phyloP scores from a whole-genome alignment of 2,888 invertebrate species.

The Agelastica alni region DNA sequence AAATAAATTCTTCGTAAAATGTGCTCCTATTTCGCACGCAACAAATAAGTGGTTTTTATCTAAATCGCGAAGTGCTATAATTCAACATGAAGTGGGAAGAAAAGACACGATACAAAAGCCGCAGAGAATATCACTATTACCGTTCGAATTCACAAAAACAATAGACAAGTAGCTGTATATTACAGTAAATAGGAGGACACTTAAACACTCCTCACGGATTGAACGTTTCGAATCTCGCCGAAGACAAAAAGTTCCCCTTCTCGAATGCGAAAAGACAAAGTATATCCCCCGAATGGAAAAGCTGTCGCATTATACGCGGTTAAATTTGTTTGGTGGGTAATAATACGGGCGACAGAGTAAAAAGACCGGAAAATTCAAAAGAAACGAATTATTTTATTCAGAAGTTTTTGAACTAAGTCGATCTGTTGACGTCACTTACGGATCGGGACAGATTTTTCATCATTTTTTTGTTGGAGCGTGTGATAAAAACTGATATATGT shows the following conservation, averaged over 20 bases:
- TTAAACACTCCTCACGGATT: conserved; percentile 27
- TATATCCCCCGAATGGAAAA: conserved; percentile 25
- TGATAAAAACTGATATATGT: conserved; percentile 1
- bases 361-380: conserved; percentile 15
- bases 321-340: conserved; percentile 28
- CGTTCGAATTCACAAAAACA: conserved; percentile 33
- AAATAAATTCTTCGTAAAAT: no score
- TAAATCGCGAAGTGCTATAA: conserved; percentile 23
- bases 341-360: conserved; percentile 20
- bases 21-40: conserved; percentile 3
- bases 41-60: conserved; percentile 24
- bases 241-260: conserved; percentile 25
- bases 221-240: conserved; percentile 22
- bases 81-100: conserved; percentile 21
- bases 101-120: conserved; percentile 25
- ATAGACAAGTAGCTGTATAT: conserved; percentile 32
- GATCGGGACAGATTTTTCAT: neutral
- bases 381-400: conserved; percentile 25
- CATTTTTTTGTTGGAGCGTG: conserved; percentile 4
- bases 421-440: conserved; percentile 19
- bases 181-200: conserved; percentile 31
- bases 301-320: conserved; percentile 30
- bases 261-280: conserved; percentile 28
- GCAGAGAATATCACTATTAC: conserved; percentile 30
- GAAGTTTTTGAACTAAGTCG: conserved; percentile 19